Conservation (phyloP, 2,797 vertebrate genomes). For the Graptemys geographica region DNA sequence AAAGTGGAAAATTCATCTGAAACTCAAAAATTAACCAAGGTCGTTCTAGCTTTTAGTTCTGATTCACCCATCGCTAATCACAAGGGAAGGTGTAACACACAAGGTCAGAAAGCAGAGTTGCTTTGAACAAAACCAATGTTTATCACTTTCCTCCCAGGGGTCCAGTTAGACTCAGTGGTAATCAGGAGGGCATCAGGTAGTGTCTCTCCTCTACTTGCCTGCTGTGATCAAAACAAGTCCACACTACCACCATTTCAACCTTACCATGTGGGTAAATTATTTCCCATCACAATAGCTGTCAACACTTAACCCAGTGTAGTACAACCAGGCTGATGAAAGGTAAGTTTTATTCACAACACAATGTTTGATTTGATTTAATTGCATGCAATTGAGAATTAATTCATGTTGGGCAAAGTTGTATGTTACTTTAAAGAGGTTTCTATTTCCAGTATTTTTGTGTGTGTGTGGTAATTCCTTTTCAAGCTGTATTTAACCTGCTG, state of each 20-base stretch:
- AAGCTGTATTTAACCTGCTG: constrained; percentile 71
- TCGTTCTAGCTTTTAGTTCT: not conserved
- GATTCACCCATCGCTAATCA: constrained; percentile 14
- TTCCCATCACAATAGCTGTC: constrained; percentile 7
- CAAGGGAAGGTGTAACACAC: too few relatives aligned
- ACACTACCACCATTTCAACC: not conserved
- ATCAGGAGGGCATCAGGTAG: too few relatives aligned
- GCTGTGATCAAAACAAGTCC: not conserved
- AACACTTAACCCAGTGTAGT: not conserved
- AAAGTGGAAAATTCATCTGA: not conserved
- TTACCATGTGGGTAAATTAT: not conserved
- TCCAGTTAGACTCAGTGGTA: too few relatives aligned
- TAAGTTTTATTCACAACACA: constrained; percentile 9
- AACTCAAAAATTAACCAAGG: too few relatives aligned
- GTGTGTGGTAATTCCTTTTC: constrained; percentile 49
- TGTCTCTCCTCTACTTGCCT: too few relatives aligned
- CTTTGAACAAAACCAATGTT: too few relatives aligned
- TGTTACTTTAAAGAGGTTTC: constrained; percentile 26
- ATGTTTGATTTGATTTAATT: constrained; percentile 42
- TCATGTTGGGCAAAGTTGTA: constrained; percentile 12
- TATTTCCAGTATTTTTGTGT: constrained; percentile 13
- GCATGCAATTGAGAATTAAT: fast-evolving
- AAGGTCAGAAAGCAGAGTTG: too few relatives aligned
- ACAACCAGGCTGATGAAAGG: not conserved
- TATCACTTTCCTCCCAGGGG: too few relatives aligned